phyloP scores from a whole-genome alignment of 2,888 invertebrate species.

The Drosophila anomelani region DNA sequence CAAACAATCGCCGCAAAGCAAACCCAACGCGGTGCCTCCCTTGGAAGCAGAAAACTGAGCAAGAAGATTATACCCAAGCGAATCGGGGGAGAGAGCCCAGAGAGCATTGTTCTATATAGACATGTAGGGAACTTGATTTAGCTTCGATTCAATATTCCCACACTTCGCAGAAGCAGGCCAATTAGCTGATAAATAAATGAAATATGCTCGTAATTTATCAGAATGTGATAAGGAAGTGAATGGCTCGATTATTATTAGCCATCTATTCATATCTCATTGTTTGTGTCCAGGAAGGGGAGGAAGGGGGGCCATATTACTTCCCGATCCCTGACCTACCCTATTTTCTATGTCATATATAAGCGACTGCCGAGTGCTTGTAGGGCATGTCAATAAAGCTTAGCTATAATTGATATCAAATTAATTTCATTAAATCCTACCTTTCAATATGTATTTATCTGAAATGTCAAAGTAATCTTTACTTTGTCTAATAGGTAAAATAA shows the following conservation, averaged over 20 bases:
- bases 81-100: neutral
- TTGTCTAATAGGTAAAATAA: neutral
- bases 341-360: neutral
- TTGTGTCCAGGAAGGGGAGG: neutral
- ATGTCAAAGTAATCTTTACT: neutral
- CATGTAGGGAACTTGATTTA: conserved; percentile 1
- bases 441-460: neutral
- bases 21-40: conserved; percentile 14
- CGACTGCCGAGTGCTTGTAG: neutral
- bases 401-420: neutral
- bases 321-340: conserved; percentile 3
- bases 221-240: conserved; percentile 11
- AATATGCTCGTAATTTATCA: conserved; percentile 23
- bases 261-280: conserved; percentile 8
- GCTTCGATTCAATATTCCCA: conserved; percentile 13
- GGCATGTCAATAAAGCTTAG: neutral
- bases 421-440: neutral
- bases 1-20: conserved; percentile 44
- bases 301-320: neutral
- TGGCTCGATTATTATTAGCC: conserved; percentile 20
- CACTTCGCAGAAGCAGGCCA: conserved; percentile 18
- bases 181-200: conserved; percentile 32
- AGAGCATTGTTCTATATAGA: neutral
- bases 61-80: neutral
- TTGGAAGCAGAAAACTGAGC: conserved; percentile 7